Percentiles rank a stretch among this genome's conserved stretches.
Evolutionary conservation across 2,113 vertebrate genomes (phyloP).

Genomic region (Microcebus ravelobensis): DNA sequence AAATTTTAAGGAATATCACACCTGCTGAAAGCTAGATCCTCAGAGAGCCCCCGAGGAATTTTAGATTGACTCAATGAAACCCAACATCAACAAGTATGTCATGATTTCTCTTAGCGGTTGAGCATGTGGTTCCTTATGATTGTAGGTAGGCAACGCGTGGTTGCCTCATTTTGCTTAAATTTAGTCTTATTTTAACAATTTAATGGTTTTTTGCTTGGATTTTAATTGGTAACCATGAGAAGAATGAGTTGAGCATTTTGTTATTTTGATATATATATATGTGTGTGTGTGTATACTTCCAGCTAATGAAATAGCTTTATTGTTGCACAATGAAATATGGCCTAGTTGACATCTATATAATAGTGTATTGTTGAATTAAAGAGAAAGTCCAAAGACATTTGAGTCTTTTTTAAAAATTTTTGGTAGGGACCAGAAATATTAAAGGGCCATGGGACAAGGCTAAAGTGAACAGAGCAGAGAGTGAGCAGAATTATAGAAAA

Average conservation of each 20-base stretch:
- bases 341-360: neutral
- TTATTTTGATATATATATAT: neutral
- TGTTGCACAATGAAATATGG: neutral
- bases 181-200: neutral
- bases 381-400: neutral
- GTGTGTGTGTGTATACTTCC: neutral
- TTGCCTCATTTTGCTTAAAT: neutral
- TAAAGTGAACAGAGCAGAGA: neutral
- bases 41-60: neutral
- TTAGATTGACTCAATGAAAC: neutral
- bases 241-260: neutral
- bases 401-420: neutral
- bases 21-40: neutral
- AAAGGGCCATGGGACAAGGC: neutral
- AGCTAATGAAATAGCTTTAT: neutral
- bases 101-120: accelerated
- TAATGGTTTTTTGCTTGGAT: neutral
- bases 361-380: neutral
- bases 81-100: neutral
- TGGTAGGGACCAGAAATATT: neutral
- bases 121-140: neutral
- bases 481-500: neutral
- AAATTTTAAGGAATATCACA: neutral
- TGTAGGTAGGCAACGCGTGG: no score
- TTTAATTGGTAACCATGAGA: neutral